Conservation (phyloP, 2,888 invertebrate genomes). For the Blomia tropicalis region DNA sequence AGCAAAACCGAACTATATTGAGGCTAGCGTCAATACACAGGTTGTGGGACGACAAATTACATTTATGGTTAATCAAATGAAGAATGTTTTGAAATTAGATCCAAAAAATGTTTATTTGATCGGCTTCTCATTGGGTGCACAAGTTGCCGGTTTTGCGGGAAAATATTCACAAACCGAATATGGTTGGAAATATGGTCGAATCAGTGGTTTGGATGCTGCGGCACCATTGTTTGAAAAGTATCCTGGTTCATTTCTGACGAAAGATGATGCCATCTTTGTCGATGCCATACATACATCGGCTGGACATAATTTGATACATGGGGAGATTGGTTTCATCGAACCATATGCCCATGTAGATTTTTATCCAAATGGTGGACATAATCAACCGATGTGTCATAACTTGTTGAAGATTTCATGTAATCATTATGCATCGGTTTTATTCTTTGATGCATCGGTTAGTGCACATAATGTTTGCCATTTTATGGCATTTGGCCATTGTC, state of each 20-base stretch:
- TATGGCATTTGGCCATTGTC: neutral
- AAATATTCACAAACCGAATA: conserved; percentile 6
- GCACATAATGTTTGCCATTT: neutral
- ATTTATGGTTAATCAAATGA: neutral
- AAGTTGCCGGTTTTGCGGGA: conserved; percentile 16
- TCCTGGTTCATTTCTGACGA: conserved; percentile 5
- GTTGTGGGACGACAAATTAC: conserved; percentile 19
- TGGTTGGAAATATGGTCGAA: conserved; percentile 16
- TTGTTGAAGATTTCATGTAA: neutral
- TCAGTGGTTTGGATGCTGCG: conserved; percentile 19
- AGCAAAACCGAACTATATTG: neutral
- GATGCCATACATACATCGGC: conserved; percentile 18
- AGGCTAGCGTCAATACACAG: conserved; percentile 14
- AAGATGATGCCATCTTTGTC: conserved; percentile 16
- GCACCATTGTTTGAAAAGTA: conserved; percentile 12
- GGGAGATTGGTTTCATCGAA: conserved; percentile 8
- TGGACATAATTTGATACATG: neutral
- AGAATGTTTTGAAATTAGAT: neutral
- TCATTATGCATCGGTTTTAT: conserved; percentile 4
- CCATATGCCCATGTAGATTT: conserved; percentile 16
- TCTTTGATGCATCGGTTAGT: conserved; percentile 13
- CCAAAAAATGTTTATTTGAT: conserved; percentile 1
- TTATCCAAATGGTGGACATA: conserved; percentile 11
- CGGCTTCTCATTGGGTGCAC: conserved; percentile 20
- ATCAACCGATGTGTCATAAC: conserved; percentile 4